Percentiles rank a stretch among this genome's conserved stretches.
phyloP scores from a whole-genome alignment of 2,888 invertebrate genomes.

The Diploptera punctata region DNA sequence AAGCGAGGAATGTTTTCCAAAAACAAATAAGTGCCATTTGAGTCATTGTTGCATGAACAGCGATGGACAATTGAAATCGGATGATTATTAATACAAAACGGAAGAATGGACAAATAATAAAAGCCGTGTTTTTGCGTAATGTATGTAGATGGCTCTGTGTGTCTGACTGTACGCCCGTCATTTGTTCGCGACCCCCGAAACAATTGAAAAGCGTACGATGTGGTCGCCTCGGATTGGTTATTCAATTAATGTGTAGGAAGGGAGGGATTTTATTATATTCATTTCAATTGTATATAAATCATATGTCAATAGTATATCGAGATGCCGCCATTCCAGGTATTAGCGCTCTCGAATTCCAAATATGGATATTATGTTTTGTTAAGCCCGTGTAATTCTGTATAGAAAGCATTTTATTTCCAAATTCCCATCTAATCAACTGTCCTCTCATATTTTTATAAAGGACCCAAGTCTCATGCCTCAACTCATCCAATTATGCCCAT shows the following conservation, averaged over 20 bases:
- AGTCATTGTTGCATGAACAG: slow-evolving; percentile 22
- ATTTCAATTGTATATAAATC: slow-evolving; percentile 29
- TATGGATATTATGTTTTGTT: too few species aligned
- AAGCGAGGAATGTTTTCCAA: slow-evolving; percentile 16
- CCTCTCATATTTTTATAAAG: too few species aligned
- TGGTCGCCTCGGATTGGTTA: slow-evolving; percentile 27
- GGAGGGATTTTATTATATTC: slow-evolving; percentile 29
- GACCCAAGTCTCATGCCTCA: too few species aligned
- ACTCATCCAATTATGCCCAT: too few species aligned
- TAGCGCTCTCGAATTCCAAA: too few species aligned
- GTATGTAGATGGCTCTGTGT: slow-evolving; percentile 28
- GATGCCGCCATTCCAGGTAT: too few species aligned
- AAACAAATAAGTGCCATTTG: slow-evolving; percentile 10
- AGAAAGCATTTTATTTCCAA: too few species aligned
- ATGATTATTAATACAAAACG: slow-evolving; percentile 25
- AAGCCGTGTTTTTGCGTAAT: slow-evolving; percentile 31
- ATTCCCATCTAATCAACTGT: too few species aligned
- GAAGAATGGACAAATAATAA: slow-evolving; percentile 26
- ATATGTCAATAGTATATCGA: slow-evolving; percentile 22
- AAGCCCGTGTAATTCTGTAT: too few species aligned
- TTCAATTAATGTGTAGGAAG: slow-evolving; percentile 18
- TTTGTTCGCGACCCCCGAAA: slow-evolving; percentile 31
- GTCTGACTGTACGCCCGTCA: slow-evolving; percentile 15
- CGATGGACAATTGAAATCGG: slow-evolving; percentile 16
- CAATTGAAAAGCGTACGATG: slow-evolving; percentile 31